phyloP scores from a whole-genome alignment of 2,113 vertebrate species.

The Sapajus apella region DNA sequence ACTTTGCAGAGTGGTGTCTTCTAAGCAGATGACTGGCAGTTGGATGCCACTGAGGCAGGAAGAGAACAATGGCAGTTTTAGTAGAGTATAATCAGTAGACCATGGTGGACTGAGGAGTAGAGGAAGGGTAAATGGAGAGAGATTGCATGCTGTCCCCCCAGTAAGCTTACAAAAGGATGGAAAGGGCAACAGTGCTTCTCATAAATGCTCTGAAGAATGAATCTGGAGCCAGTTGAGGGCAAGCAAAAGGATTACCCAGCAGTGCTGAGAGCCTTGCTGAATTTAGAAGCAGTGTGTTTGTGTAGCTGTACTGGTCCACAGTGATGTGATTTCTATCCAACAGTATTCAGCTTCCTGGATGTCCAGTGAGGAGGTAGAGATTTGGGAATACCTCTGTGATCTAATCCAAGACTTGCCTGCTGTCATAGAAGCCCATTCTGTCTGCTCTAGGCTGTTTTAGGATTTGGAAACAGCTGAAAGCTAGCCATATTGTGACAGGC shows the following conservation, averaged over 20 bases:
- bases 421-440: neutral
- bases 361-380: neutral
- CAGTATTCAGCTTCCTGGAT: neutral
- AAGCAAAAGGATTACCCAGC: neutral
- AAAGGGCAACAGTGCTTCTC: neutral
- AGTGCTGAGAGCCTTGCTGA: neutral
- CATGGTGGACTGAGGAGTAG: neutral
- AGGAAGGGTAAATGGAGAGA: neutral
- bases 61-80: neutral
- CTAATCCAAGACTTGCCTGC: neutral
- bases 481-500: neutral
- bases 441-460: neutral
- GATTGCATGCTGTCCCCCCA: neutral
- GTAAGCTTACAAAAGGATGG: neutral
- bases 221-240: neutral
- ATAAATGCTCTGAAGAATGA: neutral
- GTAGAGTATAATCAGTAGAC: neutral
- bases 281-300: neutral
- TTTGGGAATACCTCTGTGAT: neutral
- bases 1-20: neutral
- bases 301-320: neutral
- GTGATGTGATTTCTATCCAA: neutral
- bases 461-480: neutral
- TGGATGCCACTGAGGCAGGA: neutral
- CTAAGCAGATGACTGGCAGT: neutral